A percentile compares a stretch with the other conserved stretches of the same genome.
Evolutionary conservation across 2,113 vertebrate species (phyloP).

Genomic region (Leucosticte australis): DNA sequence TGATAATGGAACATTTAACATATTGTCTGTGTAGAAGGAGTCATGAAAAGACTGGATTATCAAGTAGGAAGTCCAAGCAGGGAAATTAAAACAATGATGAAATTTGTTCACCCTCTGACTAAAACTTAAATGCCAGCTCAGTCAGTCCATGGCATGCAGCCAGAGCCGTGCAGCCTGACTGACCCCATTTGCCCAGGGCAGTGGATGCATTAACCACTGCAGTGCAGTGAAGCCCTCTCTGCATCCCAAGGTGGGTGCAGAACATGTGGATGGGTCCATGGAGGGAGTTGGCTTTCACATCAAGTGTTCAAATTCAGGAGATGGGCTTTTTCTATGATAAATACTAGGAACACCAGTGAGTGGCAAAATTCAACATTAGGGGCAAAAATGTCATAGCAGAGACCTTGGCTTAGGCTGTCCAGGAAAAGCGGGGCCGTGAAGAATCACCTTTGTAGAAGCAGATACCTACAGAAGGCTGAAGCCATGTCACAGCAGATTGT

Average conservation of each 20-base stretch:
- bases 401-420: neutral
- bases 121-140: neutral
- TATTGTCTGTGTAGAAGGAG: neutral
- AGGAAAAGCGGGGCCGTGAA: neutral
- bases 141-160: neutral
- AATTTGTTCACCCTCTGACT: neutral
- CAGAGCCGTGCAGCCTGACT: neutral
- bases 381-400: neutral
- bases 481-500: neutral
- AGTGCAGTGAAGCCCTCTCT: neutral
- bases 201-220: neutral
- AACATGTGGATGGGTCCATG: neutral
- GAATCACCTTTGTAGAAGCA: neutral
- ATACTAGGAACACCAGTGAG: neutral
- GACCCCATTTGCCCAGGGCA: neutral
- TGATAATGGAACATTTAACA: neutral
- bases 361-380: neutral
- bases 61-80: neutral
- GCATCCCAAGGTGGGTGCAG: neutral
- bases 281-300: neutral
- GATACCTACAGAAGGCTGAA: neutral
- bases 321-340: neutral
- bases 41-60: neutral
- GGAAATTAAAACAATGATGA: neutral
- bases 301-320: neutral